Conservation (phyloP, 2,888 invertebrate genomes). For the Fabriciana adippe region DNA sequence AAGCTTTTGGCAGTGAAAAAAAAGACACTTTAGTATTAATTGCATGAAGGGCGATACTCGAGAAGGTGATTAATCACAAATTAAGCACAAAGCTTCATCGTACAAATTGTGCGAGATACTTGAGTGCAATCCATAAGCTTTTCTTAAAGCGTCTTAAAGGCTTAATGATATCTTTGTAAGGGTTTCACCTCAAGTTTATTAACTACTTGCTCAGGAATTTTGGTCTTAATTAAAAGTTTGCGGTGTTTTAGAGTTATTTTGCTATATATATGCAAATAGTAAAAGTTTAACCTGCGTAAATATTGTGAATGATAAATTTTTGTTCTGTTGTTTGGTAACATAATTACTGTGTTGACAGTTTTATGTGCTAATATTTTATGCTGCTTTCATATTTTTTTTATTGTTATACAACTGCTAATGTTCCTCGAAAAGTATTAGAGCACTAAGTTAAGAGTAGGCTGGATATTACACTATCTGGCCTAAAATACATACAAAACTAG, state of each 20-base stretch:
- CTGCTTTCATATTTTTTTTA: no score
- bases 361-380: no score
- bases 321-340: neutral
- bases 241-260: conserved; percentile 8
- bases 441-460: no score
- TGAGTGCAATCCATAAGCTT: neutral
- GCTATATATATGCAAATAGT: conserved; percentile 22
- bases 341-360: no score
- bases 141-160: neutral
- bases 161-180: conserved; percentile 16
- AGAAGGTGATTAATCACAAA: neutral
- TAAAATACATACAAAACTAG: no score
- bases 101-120: no score
- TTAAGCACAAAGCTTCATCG: neutral
- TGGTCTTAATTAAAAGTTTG: conserved; percentile 25
- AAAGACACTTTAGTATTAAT: no score
- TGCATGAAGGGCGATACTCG: no score
- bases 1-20: no score
- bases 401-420: no score
- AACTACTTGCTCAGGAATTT: conserved; percentile 21
- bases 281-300: neutral
- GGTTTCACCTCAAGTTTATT: conserved; percentile 18
- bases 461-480: no score
- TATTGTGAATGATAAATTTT: conserved; percentile 5
- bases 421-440: no score